phyloP scores from a whole-genome alignment of 30 jellyfish, hydroid and myxozoan species.

The Aurelia aurita complex sp. Pacific region DNA sequence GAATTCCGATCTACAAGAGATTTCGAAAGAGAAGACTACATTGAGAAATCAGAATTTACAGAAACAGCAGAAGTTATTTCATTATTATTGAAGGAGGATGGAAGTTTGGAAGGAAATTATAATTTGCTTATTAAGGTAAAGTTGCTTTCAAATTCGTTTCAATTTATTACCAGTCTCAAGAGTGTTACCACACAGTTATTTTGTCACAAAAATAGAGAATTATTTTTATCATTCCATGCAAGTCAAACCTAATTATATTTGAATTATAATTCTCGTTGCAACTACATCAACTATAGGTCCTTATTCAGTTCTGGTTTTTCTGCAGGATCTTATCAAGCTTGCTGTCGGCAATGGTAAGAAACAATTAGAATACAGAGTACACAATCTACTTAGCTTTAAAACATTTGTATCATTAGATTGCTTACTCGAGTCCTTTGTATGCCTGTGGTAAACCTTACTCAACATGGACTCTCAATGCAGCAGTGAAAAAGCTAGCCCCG shows the following conservation, averaged over 20 bases:
- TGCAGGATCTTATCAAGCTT: slow-evolving; percentile 44
- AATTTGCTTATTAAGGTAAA: slow-evolving; percentile 17
- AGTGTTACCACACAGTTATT: too few relatives aligned
- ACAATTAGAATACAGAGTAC: too few relatives aligned
- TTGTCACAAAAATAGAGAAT: too few relatives aligned
- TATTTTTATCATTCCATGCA: too few relatives aligned
- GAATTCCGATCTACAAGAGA: neutral
- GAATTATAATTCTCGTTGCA: neutral
- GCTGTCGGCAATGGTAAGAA: slow-evolving; percentile 34
- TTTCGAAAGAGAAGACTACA: slow-evolving; percentile 9
- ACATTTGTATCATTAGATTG: too few relatives aligned
- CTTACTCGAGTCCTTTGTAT: too few relatives aligned
- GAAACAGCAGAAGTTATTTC: slow-evolving; percentile 7
- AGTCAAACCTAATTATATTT: too few relatives aligned
- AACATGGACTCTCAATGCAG: too few relatives aligned
- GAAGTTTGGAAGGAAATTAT: slow-evolving; percentile 18
- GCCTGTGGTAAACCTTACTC: too few relatives aligned
- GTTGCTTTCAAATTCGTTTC: neutral
- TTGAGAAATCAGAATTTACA: slow-evolving; percentile 22
- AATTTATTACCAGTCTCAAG: neutral
- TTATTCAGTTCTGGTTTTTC: neutral
- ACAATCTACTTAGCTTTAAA: too few relatives aligned
- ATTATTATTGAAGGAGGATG: slow-evolving; percentile 14
- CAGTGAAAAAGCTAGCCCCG: too few relatives aligned
- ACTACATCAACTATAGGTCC: neutral